Base-by-base conservation (phyloP, 2,113 vertebrate species). In the Cephalopholis sonnerati region DNA sequence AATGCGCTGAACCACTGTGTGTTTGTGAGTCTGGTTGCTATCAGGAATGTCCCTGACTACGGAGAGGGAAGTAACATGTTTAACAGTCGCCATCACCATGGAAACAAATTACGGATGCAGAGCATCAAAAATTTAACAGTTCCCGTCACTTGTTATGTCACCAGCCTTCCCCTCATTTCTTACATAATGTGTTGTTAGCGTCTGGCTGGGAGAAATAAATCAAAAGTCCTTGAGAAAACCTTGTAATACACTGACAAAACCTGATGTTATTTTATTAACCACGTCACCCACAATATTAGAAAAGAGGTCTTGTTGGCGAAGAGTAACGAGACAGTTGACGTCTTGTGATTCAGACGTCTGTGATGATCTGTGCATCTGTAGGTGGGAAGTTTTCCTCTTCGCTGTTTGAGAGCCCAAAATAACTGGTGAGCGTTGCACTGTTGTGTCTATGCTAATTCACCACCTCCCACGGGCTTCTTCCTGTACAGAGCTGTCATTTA, bases 401-500 rank as follows among this genome's bases (percentile, higher is more conserved):
- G n/a, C 81, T 25, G 78, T 72, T 68, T 74, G 70, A 77, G 61
- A 65, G 77, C 86, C 83, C 18, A 78, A 87, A 93, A 93, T 91
- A 93, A 85, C 89, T 80, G 36, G 46, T 5, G 58, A 73, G 51
- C 2, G 1, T 72, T 80, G 36, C 50, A 12, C 73, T 74, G 75
- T 67, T 78, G 62, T 68, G 69, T 88, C 77, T 87, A 69, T 85
- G 83, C 74, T 88, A 79, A 88, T 89, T 75, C 74, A 50, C 65
- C 36, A 10, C 74, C 84, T 89, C 86, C 83, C 68, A 59, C 74
- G 18, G 48, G 81, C 74, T 72, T 75, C 78, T 80, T 84, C 83
- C 73, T 74, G 76, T 68, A 57, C 82, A 55, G 77, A 89, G 82
- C 81, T 87, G 93, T 86, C 86, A 86, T 89, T 86, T 84, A 87